These are phyloP conservation scores for Eutolmus rufibarbis DNA, from an alignment of 2,888 invertebrate species.

Conservation along the genomic window DNA sequence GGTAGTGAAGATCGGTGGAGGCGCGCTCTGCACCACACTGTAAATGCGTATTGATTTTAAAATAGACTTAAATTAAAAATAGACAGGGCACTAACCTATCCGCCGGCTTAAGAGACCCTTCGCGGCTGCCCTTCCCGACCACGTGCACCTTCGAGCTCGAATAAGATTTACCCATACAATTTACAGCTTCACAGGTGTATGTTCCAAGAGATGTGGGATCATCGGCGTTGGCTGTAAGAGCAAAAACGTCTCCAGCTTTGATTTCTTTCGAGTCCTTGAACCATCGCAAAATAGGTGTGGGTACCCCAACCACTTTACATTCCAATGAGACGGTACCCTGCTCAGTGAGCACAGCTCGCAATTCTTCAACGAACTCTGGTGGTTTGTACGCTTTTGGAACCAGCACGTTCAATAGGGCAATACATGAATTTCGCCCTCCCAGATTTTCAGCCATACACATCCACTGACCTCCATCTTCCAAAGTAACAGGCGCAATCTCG, in stretches of 20 bases:
- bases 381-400: conserved; percentile 89
- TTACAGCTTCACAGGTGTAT: conserved; percentile 86
- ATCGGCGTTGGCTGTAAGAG: conserved; percentile 81
- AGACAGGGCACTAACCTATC: conserved; percentile 65
- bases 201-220: conserved; percentile 87
- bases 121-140: conserved; percentile 74
- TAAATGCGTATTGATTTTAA: conserved; percentile 10
- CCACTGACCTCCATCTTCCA: conserved; percentile 86
- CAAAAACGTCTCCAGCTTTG: conserved; percentile 88
- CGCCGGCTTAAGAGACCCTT: conserved; percentile 73
- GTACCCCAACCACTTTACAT: conserved; percentile 91
- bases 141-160: conserved; percentile 87
- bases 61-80: conserved; percentile 12
- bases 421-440: conserved; percentile 77
- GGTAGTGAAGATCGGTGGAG: conserved; percentile 80
- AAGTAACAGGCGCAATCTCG: conserved; percentile 80
- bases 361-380: conserved; percentile 85
- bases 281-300: conserved; percentile 79
- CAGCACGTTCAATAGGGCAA: conserved; percentile 78
- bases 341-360: conserved; percentile 82
- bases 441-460: conserved; percentile 82
- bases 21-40: conserved; percentile 60
- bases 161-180: conserved; percentile 86
- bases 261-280: conserved; percentile 88
- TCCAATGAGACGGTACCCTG: conserved; percentile 89